Conservation (phyloP, 2,113 vertebrate species). For the Aspiorhynchus laticeps region DNA sequence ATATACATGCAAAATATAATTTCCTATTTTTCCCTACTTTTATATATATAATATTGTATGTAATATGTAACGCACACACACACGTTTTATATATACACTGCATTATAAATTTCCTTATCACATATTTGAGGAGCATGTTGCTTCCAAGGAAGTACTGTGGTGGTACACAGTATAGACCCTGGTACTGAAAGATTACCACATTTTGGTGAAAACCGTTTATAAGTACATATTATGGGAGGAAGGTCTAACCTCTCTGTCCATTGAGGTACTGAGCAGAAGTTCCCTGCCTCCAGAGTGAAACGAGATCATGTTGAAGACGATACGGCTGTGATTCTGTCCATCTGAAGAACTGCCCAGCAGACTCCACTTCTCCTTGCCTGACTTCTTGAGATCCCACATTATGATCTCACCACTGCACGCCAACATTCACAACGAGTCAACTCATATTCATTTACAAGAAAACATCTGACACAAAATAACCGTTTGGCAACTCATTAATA, state of each 20-base stretch:
- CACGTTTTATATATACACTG: too few relatives aligned
- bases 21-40: too few relatives aligned
- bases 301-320: slow-evolving; percentile 90
- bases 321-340: slow-evolving; percentile 90
- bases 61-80: too few relatives aligned
- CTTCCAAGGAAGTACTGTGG: too few relatives aligned
- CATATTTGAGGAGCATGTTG: too few relatives aligned
- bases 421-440: not conserved
- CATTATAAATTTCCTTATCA: too few relatives aligned
- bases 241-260: slow-evolving; percentile 79
- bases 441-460: not conserved
- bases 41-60: too few relatives aligned
- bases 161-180: too few relatives aligned
- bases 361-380: slow-evolving; percentile 86
- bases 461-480: slow-evolving; percentile 2
- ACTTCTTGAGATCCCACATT: slow-evolving; percentile 85
- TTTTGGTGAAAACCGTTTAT: not conserved
- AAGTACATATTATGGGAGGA: not conserved
- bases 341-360: slow-evolving; percentile 84
- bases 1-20: too few relatives aligned
- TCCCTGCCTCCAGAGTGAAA: slow-evolving; percentile 72
- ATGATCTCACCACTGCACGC: slow-evolving; percentile 86
- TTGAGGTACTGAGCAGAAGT: slow-evolving; percentile 92
- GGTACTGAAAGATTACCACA: too few relatives aligned
- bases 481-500: not conserved